A percentile compares a stretch with the other conserved stretches of the same genome.
Conservation (phyloP, 2,888 invertebrate genomes). For the Cephalotes varians region DNA sequence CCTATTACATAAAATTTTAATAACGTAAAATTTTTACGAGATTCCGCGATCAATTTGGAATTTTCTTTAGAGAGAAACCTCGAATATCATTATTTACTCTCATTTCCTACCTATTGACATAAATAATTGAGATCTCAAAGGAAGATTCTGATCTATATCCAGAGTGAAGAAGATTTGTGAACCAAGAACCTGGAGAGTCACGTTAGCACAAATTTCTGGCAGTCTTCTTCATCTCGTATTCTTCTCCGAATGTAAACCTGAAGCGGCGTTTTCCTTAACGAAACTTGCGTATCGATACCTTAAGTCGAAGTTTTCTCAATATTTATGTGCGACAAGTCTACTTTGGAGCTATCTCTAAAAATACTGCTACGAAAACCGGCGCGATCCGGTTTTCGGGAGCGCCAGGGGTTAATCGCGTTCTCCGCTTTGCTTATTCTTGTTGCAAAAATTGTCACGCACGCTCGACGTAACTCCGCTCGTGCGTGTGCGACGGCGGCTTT, state of each 20-base stretch:
- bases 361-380: slow-evolving; percentile 26
- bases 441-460: slow-evolving; percentile 39
- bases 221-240: not conserved
- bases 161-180: not conserved
- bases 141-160: not conserved
- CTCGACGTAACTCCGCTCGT: slow-evolving; percentile 9
- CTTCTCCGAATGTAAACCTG: not conserved
- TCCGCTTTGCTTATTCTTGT: not conserved
- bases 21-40: too few species aligned
- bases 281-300: not conserved
- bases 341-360: slow-evolving; percentile 31
- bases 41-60: not conserved
- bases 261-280: not conserved
- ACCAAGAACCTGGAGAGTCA: not conserved
- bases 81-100: not conserved
- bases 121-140: not conserved
- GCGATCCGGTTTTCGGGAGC: slow-evolving; percentile 38
- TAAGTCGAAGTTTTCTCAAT: not conserved
- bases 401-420: slow-evolving; percentile 22
- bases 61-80: not conserved
- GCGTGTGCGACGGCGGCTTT: slow-evolving; percentile 50
- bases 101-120: not conserved
- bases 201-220: not conserved
- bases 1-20: not conserved
- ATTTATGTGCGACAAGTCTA: slow-evolving; percentile 13